Percentiles rank a stretch among this genome's conserved stretches.
phyloP scores from a whole-genome alignment of 2,888 invertebrate species.

The Beris morrisii region DNA sequence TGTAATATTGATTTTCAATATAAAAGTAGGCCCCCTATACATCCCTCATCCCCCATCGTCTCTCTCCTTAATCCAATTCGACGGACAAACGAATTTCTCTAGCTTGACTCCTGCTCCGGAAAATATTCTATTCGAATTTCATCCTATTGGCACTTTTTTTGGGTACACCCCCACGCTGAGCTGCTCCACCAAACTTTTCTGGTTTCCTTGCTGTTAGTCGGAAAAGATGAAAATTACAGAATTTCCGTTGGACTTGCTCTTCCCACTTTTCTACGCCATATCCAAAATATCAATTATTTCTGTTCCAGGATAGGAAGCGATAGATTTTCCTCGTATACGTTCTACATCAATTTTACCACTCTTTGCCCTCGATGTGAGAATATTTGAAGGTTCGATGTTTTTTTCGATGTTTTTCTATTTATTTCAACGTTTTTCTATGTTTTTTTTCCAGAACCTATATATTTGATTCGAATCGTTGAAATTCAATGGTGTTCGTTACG shows the following conservation, averaged over 20 bases:
- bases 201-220: neutral
- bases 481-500: too few relatives aligned
- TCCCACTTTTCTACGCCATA: slow-evolving; percentile 15
- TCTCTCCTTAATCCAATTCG: neutral
- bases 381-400: too few relatives aligned
- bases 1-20: slow-evolving; percentile 37
- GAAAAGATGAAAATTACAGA: slow-evolving; percentile 38
- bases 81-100: neutral
- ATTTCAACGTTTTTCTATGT: neutral
- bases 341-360: too few relatives aligned
- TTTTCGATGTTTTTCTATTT: slow-evolving; percentile 1
- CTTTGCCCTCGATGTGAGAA: too few relatives aligned
- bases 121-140: neutral
- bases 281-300: slow-evolving; percentile 28
- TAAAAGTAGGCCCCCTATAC: slow-evolving; percentile 12
- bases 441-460: neutral
- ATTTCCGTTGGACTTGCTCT: slow-evolving; percentile 30
- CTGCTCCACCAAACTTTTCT: neutral
- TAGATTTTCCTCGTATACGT: too few relatives aligned
- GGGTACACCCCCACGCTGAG: neutral
- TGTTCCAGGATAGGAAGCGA: neutral
- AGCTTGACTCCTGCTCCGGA: neutral
- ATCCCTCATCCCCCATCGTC: too few relatives aligned
- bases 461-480: too few relatives aligned
- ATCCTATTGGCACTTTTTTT: slow-evolving; percentile 31